Evolutionary conservation across 2,797 vertebrate genomes (phyloP).

Genomic region (Sebastiscus albofasciatus): DNA sequence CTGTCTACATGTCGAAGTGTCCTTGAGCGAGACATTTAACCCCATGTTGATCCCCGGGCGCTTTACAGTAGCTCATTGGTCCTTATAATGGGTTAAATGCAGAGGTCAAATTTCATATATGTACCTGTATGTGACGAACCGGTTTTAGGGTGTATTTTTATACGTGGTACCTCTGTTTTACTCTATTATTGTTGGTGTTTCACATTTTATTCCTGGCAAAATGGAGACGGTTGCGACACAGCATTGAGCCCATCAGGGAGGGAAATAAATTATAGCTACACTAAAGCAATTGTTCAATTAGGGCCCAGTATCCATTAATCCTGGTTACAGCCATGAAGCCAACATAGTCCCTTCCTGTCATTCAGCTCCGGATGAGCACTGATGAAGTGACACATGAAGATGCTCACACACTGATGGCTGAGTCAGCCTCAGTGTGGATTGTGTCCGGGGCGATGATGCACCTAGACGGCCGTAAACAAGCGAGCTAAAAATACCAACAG

Average conservation of each 20-base stretch:
- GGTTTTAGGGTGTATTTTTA: no score
- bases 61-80: fast-evolving
- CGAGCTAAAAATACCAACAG: conserved; percentile 57
- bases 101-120: no score
- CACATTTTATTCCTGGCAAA: not conserved
- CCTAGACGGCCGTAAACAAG: conserved; percentile 47
- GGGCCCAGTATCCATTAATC: not conserved
- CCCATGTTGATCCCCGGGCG: fast-evolving
- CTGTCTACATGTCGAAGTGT: no score
- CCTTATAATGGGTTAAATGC: no score
- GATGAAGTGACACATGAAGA: conserved; percentile 21
- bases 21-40: no score
- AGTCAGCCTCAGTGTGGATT: conserved; percentile 38
- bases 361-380: not conserved
- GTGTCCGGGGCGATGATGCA: conserved; percentile 44
- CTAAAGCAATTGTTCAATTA: not conserved
- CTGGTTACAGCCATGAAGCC: not conserved
- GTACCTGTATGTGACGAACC: no score
- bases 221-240: not conserved
- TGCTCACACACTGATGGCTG: not conserved
- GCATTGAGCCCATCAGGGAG: not conserved
- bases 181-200: no score
- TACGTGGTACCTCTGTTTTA: no score
- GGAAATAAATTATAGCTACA: not conserved
- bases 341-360: not conserved